Evolutionary conservation across 2,888 invertebrate genomes (phyloP).

Genomic region (Gymnosoma rotundatum): DNA sequence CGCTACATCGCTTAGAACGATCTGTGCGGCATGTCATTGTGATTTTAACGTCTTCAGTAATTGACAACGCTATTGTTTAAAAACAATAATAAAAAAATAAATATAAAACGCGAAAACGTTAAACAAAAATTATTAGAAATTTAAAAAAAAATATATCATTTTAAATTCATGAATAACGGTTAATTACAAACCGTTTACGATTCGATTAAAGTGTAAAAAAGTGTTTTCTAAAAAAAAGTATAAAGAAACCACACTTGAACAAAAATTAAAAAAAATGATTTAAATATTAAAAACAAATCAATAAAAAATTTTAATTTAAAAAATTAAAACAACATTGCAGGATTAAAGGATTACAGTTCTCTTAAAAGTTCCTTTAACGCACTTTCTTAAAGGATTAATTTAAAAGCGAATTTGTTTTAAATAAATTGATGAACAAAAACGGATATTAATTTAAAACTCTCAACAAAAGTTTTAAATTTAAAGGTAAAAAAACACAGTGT

Average conservation of each 20-base stretch:
- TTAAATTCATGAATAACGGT: constrained; percentile 1
- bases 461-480: neutral
- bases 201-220: constrained; percentile 3
- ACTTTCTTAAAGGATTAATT: neutral
- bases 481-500: neutral
- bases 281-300: constrained; percentile 1
- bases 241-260: neutral
- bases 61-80: constrained; percentile 34
- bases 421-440: neutral
- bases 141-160: neutral
- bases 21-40: constrained; percentile 34
- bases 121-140: constrained; percentile 1
- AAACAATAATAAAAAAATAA: too few species aligned
- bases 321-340: neutral
- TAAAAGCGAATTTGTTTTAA: neutral
- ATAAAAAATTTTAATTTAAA: neutral
- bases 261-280: constrained; percentile 17
- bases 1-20: constrained; percentile 19
- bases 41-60: constrained; percentile 32
- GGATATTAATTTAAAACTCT: constrained; percentile 4
- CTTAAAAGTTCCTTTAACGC: neutral
- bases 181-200: constrained; percentile 8
- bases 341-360: constrained; percentile 49
- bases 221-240: constrained; percentile 1
- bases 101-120: constrained; percentile 10